Base-by-base conservation (phyloP, 2,888 invertebrate genomes). In the Hylaea fasciaria region DNA sequence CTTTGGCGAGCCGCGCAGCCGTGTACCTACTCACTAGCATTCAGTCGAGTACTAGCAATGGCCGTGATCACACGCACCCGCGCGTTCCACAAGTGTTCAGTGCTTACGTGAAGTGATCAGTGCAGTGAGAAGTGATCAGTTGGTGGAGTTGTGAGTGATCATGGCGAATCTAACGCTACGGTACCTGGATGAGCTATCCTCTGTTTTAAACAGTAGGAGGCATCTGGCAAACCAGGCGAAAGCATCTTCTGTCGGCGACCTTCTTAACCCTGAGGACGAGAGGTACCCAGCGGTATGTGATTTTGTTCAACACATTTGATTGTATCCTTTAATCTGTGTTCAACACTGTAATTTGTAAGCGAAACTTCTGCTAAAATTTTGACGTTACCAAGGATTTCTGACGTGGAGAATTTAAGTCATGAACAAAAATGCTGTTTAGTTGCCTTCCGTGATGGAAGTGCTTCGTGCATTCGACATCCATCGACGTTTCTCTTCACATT, bases 111-210 rank as follows among this genome's bases (percentile, higher is more conserved):
- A 54, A 46, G 53, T 62, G 56, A 0, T 75, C 70, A 73, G 72
- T 77, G 76, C 73, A 40, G 60, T 60, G 62, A 56, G 59, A 37
- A 69, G 69, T 64, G 61, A 76, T 61, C 72, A 89, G 90, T 41
- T 29, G 17, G 61, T 57, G 55, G 11, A 72, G 9, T 32, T 32
- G 32, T 32, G 32, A 70, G 70, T 64, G 61, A 77, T 63, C 73
- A 91, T 91, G 91, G 91, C 91, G 29, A 91, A 91, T 71, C 78
- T 93, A 72, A 91, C 92, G 65, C 75, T 93, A 56, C 80, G 91
- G 43, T 93, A 93, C 84, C 86, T 93, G 87, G 93, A 93, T 80
- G 93, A 93, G 82, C 73, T 93, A 68, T 92, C 92, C 29, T 91
- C 85, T 71, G 93, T 93, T 62, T 73, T 93, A 82, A 91, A 91